Conservation (phyloP, 2,113 vertebrate species). For the Vombatus ursinus region DNA sequence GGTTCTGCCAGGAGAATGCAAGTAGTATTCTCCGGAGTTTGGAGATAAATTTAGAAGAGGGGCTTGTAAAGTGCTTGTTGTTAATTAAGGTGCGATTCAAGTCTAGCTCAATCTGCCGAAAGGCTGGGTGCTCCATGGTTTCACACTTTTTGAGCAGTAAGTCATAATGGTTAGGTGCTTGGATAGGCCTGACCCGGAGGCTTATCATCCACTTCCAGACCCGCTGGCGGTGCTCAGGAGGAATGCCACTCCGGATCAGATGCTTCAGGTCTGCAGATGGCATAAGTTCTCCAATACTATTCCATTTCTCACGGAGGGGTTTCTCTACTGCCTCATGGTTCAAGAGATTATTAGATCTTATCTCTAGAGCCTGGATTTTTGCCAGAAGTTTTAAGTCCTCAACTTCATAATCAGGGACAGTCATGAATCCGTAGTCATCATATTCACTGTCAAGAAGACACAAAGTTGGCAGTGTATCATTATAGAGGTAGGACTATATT, state of each 20-base stretch:
- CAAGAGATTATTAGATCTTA: conserved; percentile 90
- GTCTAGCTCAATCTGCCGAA: conserved; percentile 95
- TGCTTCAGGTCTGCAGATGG: conserved; percentile 87
- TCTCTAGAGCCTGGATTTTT: conserved; percentile 95
- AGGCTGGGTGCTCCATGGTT: conserved; percentile 86
- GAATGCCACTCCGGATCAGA: conserved; percentile 90
- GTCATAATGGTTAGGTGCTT: conserved; percentile 84
- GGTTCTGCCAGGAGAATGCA: conserved; percentile 97
- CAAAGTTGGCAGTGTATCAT: not conserved
- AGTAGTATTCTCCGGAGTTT: conserved; percentile 91
- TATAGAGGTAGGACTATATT: not conserved
- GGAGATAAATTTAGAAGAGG: conserved; percentile 87
- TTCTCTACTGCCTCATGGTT: conserved; percentile 86
- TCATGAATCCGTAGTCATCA: conserved; percentile 95
- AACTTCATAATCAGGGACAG: conserved; percentile 91
- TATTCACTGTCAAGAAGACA: conserved; percentile 84
- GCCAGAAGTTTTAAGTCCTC: conserved; percentile 94
- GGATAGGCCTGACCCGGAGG: conserved; percentile 76
- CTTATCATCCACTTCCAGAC: conserved; percentile 92
- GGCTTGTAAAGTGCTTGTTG: conserved; percentile 92
- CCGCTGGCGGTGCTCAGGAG: conserved; percentile 85
- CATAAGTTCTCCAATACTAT: conserved; percentile 84
- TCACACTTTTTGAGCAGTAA: conserved; percentile 85
- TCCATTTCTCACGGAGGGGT: conserved; percentile 88
- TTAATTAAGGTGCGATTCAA: conserved; percentile 93